Evolutionary conservation across 1,140 invertebrate species (phyloP).

Genomic region (Aphaenogaster rudis): DNA sequence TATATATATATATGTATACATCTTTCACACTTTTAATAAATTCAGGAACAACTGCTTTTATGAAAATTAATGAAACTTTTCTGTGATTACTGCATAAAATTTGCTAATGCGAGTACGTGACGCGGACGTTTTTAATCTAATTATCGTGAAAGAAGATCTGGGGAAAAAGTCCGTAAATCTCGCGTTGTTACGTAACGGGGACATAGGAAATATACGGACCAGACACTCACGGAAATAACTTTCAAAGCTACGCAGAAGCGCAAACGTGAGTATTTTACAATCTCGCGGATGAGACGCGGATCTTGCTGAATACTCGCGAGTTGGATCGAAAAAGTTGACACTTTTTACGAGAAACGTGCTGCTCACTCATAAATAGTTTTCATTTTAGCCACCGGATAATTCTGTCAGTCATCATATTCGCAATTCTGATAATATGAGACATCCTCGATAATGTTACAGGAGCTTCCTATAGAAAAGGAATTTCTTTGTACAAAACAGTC

Average conservation of each 20-base stretch:
- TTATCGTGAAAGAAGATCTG: conserved; percentile 8
- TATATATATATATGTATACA: not conserved
- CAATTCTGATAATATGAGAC: not conserved
- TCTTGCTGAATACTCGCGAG: not conserved
- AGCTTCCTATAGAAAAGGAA: not conserved
- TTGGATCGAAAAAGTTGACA: conserved; percentile 38
- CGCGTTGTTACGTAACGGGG: conserved; percentile 22
- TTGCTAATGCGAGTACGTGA: not conserved
- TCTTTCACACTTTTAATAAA: not conserved
- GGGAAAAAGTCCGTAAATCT: conserved; percentile 28
- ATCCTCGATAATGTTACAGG: not conserved
- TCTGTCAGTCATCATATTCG: not conserved
- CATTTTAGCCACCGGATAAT: not conserved
- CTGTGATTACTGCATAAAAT: conserved; percentile 19
- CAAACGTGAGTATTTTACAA: conserved; percentile 57
- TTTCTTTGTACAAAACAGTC: not conserved
- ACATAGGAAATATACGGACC: conserved; percentile 13
- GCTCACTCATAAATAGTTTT: not conserved
- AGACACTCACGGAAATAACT: conserved; percentile 46
- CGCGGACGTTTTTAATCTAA: conserved; percentile 27
- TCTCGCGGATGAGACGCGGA: conserved; percentile 35
- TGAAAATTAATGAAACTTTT: not conserved
- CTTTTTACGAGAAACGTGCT: conserved; percentile 18
- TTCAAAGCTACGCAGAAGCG: conserved; percentile 45
- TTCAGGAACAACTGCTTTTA: not conserved